A percentile compares a stretch with the other conserved stretches of the same genome.
phyloP scores from a whole-genome alignment of 2,888 invertebrate genomes.

The Scelioninae gen. 1 region DNA sequence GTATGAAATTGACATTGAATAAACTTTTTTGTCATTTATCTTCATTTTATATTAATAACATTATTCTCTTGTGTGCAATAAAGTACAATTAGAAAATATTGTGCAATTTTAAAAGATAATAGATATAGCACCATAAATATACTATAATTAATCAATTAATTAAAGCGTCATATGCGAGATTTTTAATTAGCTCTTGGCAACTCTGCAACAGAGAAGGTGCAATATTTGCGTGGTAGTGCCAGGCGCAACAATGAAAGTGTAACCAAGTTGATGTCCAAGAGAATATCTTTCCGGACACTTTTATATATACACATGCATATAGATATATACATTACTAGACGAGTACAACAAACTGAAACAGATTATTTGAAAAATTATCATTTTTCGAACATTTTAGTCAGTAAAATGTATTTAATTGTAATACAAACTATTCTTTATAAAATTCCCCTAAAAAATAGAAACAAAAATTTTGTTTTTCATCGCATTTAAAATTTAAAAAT shows the following conservation, averaged over 20 bases:
- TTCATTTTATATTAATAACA: background rate
- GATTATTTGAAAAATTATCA: no score
- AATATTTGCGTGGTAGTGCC: slow-evolving; percentile 74
- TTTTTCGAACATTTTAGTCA: no score
- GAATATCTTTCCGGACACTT: slow-evolving; percentile 49
- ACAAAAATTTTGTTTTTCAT: no score
- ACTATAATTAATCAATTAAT: slow-evolving; percentile 6
- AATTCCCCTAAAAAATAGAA: no score
- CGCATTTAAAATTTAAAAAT: background rate
- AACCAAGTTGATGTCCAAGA: slow-evolving; percentile 75
- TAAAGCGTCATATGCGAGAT: slow-evolving; percentile 14
- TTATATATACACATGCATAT: slow-evolving; percentile 29
- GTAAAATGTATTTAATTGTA: no score
- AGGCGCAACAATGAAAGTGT: slow-evolving; percentile 82
- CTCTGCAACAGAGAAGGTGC: slow-evolving; percentile 65
- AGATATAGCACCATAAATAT: background rate
- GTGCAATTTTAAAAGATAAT: background rate
- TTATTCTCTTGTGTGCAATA: no score
- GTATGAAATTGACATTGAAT: no score
- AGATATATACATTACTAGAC: slow-evolving; percentile 1
- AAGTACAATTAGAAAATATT: background rate
- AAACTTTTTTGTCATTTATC: no score
- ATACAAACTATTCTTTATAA: no score
- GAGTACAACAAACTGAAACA: no score
- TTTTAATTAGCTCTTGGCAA: slow-evolving; percentile 46